Evolutionary conservation across 2,113 vertebrate species (phyloP).

Genomic region (Psilopsiagon aymara): DNA sequence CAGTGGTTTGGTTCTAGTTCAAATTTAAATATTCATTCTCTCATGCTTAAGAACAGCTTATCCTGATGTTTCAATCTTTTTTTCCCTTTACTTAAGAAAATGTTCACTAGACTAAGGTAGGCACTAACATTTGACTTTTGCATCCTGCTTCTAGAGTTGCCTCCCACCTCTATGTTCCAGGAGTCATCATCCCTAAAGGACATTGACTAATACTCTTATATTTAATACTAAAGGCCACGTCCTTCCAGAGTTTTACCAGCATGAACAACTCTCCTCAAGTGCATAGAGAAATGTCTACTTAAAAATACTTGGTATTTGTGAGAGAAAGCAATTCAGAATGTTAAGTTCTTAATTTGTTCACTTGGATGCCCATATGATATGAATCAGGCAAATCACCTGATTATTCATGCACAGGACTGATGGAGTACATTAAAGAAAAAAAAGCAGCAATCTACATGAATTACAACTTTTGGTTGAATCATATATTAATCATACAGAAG

Average conservation of each 20-base stretch:
- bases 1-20: not conserved
- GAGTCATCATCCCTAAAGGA: not conserved
- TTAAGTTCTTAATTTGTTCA: slow-evolving; percentile 59
- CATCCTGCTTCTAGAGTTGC: not conserved
- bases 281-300: not conserved
- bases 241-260: not conserved
- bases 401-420: slow-evolving; percentile 63
- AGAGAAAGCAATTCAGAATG: slow-evolving; percentile 16
- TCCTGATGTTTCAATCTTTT: not conserved
- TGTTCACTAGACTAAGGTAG: not conserved
- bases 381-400: not conserved
- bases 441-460: slow-evolving; percentile 23
- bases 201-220: not conserved
- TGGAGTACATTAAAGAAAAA: slow-evolving; percentile 52
- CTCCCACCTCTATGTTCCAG: not conserved
- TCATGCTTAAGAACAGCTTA: not conserved
- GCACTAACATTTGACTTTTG: not conserved
- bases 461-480: slow-evolving; percentile 1
- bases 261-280: not conserved
- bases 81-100: not conserved
- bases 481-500: slow-evolving; percentile 51
- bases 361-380: not conserved
- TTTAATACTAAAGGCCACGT: not conserved
- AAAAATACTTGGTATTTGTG: not conserved
- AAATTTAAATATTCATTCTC: not conserved